Evolutionary conservation across 2,888 invertebrate genomes (phyloP).

Genomic region (Tortrix viridana): DNA sequence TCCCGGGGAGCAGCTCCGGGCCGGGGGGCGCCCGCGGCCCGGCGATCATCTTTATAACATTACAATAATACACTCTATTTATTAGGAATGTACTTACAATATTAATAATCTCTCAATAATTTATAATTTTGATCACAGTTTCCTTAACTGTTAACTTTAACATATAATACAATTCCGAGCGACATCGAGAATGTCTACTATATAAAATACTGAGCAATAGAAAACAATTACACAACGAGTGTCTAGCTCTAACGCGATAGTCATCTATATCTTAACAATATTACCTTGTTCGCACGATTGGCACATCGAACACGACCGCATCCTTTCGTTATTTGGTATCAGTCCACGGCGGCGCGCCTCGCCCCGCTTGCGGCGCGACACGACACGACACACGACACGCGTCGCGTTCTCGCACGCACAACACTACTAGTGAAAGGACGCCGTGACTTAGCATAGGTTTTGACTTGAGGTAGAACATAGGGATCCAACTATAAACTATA

Average conservation of each 20-base stretch:
- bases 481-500: conserved; percentile 74
- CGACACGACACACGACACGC: conserved; percentile 32
- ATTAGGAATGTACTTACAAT: conserved; percentile 83
- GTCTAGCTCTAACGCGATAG: conserved; percentile 74
- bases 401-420: conserved; percentile 38
- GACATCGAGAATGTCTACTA: conserved; percentile 67
- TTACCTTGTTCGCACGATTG: conserved; percentile 79
- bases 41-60: conserved; percentile 73
- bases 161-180: conserved; percentile 81
- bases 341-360: conserved; percentile 45
- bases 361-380: conserved; percentile 37
- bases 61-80: conserved; percentile 77
- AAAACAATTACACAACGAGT: conserved; percentile 78
- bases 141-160: conserved; percentile 82
- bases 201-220: conserved; percentile 83
- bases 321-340: conserved; percentile 79
- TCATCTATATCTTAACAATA: conserved; percentile 79
- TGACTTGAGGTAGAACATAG: conserved; percentile 82
- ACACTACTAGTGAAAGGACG: conserved; percentile 56
- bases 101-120: conserved; percentile 84
- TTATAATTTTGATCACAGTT: conserved; percentile 84
- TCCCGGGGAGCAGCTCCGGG: conserved; percentile 35
- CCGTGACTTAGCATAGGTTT: conserved; percentile 76
- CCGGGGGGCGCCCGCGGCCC: conserved; percentile 3
- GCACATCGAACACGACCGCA: conserved; percentile 72